Evolutionary conservation across 2,797 vertebrate species (phyloP), one percentile per base, ranked within the genome.

Genomic region (Thamnophis elegans): DNA sequence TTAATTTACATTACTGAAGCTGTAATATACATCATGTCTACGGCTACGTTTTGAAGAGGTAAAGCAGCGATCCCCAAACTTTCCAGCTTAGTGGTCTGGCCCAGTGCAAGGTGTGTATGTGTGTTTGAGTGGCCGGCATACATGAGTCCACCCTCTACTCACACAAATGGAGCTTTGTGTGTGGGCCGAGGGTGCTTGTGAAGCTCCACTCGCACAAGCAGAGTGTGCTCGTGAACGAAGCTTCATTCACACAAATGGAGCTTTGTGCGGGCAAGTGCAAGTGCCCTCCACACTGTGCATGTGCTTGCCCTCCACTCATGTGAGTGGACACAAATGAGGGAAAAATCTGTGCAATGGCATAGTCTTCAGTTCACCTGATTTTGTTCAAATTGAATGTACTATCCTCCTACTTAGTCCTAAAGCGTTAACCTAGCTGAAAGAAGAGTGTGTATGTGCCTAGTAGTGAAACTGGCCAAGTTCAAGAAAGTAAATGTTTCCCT

Each of bases 401-500:
- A 5, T 25, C 36, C n/a, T 47, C 8, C 36, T 78, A 5, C 73
- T 25, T 82, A 11, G 36, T 82, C 36, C 0, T 47, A 85, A 22
- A 32, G 16, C 14, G 11, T 65, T 53, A 13, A 53, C 58, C 22
- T 28, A 82, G 87, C 91, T 91, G 22, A 93, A 32, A 56, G 85
- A 85, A 65, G 7, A 12, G 1, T 10, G 9, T 47, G 8, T 22
- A 42, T 78, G 73, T 78, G 36, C 22, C 32, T 78, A 90, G 93
- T 94, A 62, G 91, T 93, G 90, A 90, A 87, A 92, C 32, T 91
- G 85, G 51, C 51, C 92, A 56, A 7, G 0, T 0, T 93, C 88
- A 85, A 87, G 91, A 56, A 92, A 82, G 59, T 58, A 94, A 16
- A 94, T 94, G 85, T 92, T 96, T 95, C 96, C 94, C 94, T 94